Evolutionary conservation across 2,797 vertebrate species (phyloP).

Genomic region (Chloroceryle inda): DNA sequence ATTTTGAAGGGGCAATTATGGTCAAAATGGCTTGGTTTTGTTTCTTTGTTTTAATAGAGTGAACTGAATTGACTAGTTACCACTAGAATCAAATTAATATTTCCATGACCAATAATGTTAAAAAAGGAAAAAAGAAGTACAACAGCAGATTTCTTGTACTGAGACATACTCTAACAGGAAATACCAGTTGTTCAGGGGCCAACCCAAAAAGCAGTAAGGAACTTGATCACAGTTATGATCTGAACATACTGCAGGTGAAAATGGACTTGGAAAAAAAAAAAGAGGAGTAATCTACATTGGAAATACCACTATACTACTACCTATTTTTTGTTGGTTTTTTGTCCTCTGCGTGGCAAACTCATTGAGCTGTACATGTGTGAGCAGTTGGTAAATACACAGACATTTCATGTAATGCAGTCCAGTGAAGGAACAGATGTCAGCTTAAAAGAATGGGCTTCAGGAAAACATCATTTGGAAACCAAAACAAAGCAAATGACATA

Average conservation of each 20-base stretch:
- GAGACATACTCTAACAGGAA: not conserved
- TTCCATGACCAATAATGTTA: not conserved
- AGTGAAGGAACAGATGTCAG: not conserved
- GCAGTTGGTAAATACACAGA: not conserved
- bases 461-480: conserved; percentile 9
- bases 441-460: conserved; percentile 8
- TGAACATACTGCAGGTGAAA: not conserved
- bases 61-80: conserved; percentile 50
- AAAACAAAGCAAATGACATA: not conserved
- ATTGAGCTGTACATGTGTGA: not conserved
- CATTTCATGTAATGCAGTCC: not conserved
- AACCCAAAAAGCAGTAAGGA: not conserved
- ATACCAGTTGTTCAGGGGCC: not conserved
- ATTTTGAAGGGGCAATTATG: conserved; percentile 67
- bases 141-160: not conserved
- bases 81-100: conserved; percentile 10
- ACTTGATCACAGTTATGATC: not conserved
- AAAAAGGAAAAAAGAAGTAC: not conserved
- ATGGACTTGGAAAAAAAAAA: not conserved
- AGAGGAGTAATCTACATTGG: not conserved
- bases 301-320: not conserved
- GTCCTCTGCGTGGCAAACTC: not conserved
- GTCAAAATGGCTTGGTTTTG: conserved; percentile 60
- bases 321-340: not conserved
- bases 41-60: conserved; percentile 50